A percentile compares a stretch with the other conserved stretches of the same genome.
These are phyloP conservation scores for Agriopis leucophaearia DNA, from an alignment of 2,888 invertebrate genomes.

Conservation along the genomic window DNA sequence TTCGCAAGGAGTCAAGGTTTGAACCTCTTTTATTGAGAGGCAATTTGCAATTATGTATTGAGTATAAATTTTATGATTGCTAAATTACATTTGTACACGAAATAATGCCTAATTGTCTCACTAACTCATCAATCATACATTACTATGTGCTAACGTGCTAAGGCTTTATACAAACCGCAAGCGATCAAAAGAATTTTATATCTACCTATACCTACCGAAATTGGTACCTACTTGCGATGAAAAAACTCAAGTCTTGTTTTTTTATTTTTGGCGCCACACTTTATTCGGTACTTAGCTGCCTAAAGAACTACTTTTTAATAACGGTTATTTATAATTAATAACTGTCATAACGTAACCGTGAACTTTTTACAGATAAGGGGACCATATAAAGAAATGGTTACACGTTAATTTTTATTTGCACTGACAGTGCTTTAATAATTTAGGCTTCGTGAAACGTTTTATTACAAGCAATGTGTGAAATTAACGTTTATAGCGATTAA, in stretches of 20 bases:
- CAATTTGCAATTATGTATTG: conserved; percentile 21
- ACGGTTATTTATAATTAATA: conserved; percentile 23
- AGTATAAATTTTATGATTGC: conserved; percentile 15
- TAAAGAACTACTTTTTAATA: conserved; percentile 7
- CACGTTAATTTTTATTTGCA: conserved; percentile 26
- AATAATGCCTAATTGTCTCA: conserved; percentile 13
- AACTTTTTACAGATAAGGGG: conserved; percentile 42
- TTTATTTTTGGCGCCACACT: conserved; percentile 19
- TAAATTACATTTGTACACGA: conserved; percentile 16
- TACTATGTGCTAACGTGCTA: not conserved
- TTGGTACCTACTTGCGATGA: not conserved
- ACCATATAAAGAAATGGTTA: conserved; percentile 30
- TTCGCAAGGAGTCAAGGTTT: conserved; percentile 22
- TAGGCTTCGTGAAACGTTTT: conserved; percentile 13
- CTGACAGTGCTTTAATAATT: conserved; percentile 2
- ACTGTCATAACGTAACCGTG: conserved; percentile 30
- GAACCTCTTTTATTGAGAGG: conserved; percentile 16
- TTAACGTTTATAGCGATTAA: not conserved
- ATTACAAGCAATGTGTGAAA: conserved; percentile 4
- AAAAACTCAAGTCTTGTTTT: not conserved
- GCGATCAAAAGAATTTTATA: not conserved
- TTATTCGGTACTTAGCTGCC: not conserved
- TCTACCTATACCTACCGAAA: not conserved
- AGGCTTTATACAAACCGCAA: not conserved
- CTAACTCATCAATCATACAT: conserved; percentile 10